Conservation (phyloP, 2,888 invertebrate genomes). For the Podotricha telesiphe region DNA sequence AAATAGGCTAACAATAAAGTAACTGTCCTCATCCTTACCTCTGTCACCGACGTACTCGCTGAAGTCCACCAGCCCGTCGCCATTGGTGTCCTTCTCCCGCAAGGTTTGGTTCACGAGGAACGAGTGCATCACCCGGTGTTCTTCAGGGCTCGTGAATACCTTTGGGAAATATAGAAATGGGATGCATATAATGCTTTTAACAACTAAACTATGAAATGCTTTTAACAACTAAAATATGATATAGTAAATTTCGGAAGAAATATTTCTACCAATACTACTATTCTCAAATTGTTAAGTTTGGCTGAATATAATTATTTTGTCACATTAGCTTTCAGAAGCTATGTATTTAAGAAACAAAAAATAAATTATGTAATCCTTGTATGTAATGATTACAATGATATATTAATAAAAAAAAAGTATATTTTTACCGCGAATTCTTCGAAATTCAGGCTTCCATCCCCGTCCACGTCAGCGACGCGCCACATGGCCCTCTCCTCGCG, state of each 20-base stretch:
- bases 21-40: conserved; percentile 68
- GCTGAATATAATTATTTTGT: too few relatives aligned
- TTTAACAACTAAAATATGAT: too few relatives aligned
- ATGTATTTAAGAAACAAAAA: too few relatives aligned
- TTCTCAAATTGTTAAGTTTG: too few relatives aligned
- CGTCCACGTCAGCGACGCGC: conserved; percentile 91
- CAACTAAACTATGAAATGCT: too few relatives aligned
- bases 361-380: too few relatives aligned
- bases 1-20: too few relatives aligned
- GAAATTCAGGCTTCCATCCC: conserved; percentile 89
- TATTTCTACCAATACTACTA: too few relatives aligned
- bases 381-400: too few relatives aligned
- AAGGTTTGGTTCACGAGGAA: conserved; percentile 91
- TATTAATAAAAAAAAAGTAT: neutral
- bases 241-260: too few relatives aligned
- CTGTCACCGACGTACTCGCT: conserved; percentile 91
- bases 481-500: conserved; percentile 94
- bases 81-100: conserved; percentile 92
- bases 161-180: conserved; percentile 41
- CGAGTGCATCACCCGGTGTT: conserved; percentile 93
- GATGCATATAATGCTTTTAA: too few relatives aligned
- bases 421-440: conserved; percentile 88
- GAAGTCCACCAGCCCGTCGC: conserved; percentile 93
- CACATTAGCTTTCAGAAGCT: too few relatives aligned
- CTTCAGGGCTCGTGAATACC: conserved; percentile 96